phyloP scores from a whole-genome alignment of 2,113 vertebrate genomes.

The Xerus inauris region DNA sequence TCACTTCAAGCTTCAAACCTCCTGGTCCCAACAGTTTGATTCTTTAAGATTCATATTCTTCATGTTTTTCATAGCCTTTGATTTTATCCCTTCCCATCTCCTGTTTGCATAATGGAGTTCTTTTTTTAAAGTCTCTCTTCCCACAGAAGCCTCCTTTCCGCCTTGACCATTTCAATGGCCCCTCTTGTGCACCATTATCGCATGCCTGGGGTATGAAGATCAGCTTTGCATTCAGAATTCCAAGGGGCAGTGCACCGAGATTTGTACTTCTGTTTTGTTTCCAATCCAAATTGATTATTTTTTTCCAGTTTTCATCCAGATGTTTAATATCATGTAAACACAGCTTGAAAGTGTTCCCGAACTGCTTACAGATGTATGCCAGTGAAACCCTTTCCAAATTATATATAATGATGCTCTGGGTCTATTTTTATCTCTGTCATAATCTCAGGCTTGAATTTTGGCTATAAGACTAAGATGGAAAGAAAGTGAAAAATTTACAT shows the following conservation, averaged over 20 bases:
- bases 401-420: constrained; percentile 76
- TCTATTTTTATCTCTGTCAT: constrained; percentile 77
- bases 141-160: not conserved
- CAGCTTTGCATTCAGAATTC: constrained; percentile 57
- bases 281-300: constrained; percentile 81
- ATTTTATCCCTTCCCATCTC: not conserved
- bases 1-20: constrained; percentile 14
- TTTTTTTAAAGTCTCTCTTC: constrained; percentile 13
- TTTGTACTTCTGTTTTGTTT: constrained; percentile 80
- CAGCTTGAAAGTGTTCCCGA: constrained; percentile 80
- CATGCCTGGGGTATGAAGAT: not conserved
- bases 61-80: not conserved
- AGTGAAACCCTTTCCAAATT: constrained; percentile 79
- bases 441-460: constrained; percentile 74
- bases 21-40: not conserved
- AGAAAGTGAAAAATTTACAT: constrained; percentile 67
- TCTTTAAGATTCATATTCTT: constrained; percentile 37
- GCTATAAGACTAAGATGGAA: constrained; percentile 57
- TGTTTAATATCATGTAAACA: constrained; percentile 83
- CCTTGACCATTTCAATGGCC: not conserved
- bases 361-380: constrained; percentile 77
- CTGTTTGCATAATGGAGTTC: constrained; percentile 41
- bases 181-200: constrained; percentile 32
- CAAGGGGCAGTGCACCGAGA: constrained; percentile 9
- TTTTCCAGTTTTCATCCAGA: constrained; percentile 83